phyloP scores from a whole-genome alignment of 2,113 vertebrate genomes.

The Lophura nycthemera region DNA sequence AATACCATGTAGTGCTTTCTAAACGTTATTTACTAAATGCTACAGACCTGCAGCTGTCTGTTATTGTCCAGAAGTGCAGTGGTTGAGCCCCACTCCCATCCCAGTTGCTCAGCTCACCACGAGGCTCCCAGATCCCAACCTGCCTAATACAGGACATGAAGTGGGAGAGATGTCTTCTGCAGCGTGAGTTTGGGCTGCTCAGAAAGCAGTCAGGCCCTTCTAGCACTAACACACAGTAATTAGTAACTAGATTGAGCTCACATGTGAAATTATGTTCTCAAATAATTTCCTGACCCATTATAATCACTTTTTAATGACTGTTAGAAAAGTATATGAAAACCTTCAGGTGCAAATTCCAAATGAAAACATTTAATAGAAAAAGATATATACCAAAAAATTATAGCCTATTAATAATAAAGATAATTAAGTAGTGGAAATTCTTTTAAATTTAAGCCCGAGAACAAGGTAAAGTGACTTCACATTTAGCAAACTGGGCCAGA shows the following conservation, averaged over 20 bases:
- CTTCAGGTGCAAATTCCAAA: conserved; percentile 38
- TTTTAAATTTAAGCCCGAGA: neutral
- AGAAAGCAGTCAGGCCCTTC: neutral
- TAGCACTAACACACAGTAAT: neutral
- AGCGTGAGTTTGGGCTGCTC: neutral
- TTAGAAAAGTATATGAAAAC: conserved; percentile 42
- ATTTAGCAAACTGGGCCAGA: neutral
- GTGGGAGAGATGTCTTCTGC: neutral
- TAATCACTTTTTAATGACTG: neutral
- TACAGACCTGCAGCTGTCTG: neutral
- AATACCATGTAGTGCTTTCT: neutral
- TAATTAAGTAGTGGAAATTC: neutral
- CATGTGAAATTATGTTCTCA: neutral
- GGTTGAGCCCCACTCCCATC: neutral
- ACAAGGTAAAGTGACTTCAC: neutral
- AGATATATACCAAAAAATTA: neutral
- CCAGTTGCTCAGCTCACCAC: neutral
- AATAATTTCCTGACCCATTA: neutral
- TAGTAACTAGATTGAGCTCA: neutral
- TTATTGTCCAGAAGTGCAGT: neutral
- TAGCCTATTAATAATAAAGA: neutral
- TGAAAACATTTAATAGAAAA: neutral
- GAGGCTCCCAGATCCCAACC: neutral
- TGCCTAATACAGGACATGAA: no score
- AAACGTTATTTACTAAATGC: neutral